Base-by-base conservation (phyloP, 1,140 invertebrate genomes). In the Drosophila ironensis region DNA sequence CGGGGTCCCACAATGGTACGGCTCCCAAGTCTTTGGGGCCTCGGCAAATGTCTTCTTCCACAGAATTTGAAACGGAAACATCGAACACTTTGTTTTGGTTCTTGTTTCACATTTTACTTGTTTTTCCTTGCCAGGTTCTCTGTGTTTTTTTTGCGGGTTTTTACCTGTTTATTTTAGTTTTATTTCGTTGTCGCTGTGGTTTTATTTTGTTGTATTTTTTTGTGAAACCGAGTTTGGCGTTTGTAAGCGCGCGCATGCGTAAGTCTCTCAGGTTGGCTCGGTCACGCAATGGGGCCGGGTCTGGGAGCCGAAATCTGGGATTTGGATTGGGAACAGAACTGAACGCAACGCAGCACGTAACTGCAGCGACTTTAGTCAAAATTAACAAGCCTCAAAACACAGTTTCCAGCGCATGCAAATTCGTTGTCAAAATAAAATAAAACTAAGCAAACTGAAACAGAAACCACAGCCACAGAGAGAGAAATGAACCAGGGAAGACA, bases 61-160 rank as follows among this genome's bases (percentile, higher is more conserved):
- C 66, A 86, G 80, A 86, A 86, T 86, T 86, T 86, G 80, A 86
- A 86, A 86, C 80, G 80, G 80, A 86, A 86, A 86, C 80, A 86
- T 86, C 68, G 80, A 86, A 86, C 80, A 86, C 80, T 86, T 86
- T 86, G 80, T 86, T 86, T 80, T 86, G 80, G 70, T 75, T 75
- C 80, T 86, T 86, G 80, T 86, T 78, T 86, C 80, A 86, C 80
- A 68, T 80, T 86, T 86, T 72, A 57, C 59, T 72, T 52, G 56
- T 52, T 48, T 48, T 20, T 19, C 12, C 12, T 16, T 37, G 14
- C 20, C 20, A 22, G n/a, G n/a, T n/a, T 33, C 4, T 11, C 30
- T 12, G 30, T 12, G 30, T 33, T 30, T 37, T 60, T 35, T 46
- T 41, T 40, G 63, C 17, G 48, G 37, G n/a, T 17, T 48, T 28